These are phyloP conservation scores for Mesocricetus auratus DNA, from an alignment of 2,113 vertebrate species.

Conservation along the genomic window DNA sequence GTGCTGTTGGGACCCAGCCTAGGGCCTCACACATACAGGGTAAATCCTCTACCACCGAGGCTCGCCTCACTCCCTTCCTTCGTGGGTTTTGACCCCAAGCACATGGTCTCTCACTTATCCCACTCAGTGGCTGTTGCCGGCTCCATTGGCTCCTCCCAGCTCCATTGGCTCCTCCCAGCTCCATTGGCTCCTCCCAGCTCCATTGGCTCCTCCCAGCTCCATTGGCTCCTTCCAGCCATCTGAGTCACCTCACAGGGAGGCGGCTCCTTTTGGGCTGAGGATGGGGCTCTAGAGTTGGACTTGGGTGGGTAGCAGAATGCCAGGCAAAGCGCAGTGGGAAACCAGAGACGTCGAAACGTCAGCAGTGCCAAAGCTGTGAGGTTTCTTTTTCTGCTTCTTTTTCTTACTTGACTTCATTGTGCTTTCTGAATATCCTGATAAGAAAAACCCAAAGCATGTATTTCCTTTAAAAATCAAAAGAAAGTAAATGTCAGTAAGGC, in stretches of 20 bases:
- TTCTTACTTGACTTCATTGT: not conserved
- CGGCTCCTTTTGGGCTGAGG: not conserved
- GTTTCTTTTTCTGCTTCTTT: not conserved
- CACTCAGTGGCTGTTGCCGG: not conserved
- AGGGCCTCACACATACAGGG: not conserved
- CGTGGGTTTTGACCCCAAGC: not conserved
- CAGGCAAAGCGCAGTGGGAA: conserved; percentile 1
- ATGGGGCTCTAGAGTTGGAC: not conserved
- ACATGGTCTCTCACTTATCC: not conserved
- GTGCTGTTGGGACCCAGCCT: not conserved
- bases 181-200: not conserved
- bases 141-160: not conserved
- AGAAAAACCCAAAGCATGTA: not conserved
- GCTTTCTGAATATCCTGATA: conserved; percentile 9
- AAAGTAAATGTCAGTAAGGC: not conserved
- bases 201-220: not conserved
- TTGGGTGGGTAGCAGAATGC: not conserved
- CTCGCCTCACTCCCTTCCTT: not conserved
- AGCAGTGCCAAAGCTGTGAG: not conserved
- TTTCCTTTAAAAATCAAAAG: conserved; percentile 27
- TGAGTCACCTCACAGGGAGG: not conserved
- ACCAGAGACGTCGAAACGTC: not conserved
- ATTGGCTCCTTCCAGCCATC: not conserved
- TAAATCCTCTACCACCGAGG: not conserved
- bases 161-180: not conserved